Evolutionary conservation across 2,888 invertebrate species (phyloP).

Genomic region (Catocala nupta): DNA sequence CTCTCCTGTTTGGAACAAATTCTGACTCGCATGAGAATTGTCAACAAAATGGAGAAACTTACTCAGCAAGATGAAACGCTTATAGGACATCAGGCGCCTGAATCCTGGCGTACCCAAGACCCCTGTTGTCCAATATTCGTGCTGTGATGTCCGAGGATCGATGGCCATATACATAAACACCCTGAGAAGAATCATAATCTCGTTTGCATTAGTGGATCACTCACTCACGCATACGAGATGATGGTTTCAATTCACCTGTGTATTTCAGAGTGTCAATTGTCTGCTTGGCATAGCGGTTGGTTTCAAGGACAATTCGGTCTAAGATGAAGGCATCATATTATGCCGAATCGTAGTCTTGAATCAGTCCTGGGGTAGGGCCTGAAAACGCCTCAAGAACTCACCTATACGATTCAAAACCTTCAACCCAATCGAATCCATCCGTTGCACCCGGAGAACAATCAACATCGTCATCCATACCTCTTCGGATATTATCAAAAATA

Average conservation of each 20-base stretch:
- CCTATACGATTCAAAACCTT: slow-evolving; percentile 35
- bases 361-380: slow-evolving; percentile 40
- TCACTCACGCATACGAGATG: slow-evolving; percentile 39
- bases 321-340: slow-evolving; percentile 47
- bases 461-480: slow-evolving; percentile 40
- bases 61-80: no score
- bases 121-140: no score
- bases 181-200: slow-evolving; percentile 37
- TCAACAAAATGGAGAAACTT: no score
- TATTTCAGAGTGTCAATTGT: slow-evolving; percentile 24
- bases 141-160: no score
- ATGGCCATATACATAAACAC: slow-evolving; percentile 21
- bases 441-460: slow-evolving; percentile 24
- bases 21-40: no score
- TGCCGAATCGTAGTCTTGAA: slow-evolving; percentile 31
- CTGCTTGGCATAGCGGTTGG: slow-evolving; percentile 47
- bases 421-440: slow-evolving; percentile 19
- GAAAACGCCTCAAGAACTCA: slow-evolving; percentile 38
- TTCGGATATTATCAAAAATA: slow-evolving; percentile 22
- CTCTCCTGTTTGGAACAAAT: background rate
- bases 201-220: slow-evolving; percentile 32
- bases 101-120: no score
- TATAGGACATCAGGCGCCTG: no score
- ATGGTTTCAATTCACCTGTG: slow-evolving; percentile 1
- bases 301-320: slow-evolving; percentile 39